Conservation (phyloP, 2,113 vertebrate species). For the Siphamia tubifer region DNA sequence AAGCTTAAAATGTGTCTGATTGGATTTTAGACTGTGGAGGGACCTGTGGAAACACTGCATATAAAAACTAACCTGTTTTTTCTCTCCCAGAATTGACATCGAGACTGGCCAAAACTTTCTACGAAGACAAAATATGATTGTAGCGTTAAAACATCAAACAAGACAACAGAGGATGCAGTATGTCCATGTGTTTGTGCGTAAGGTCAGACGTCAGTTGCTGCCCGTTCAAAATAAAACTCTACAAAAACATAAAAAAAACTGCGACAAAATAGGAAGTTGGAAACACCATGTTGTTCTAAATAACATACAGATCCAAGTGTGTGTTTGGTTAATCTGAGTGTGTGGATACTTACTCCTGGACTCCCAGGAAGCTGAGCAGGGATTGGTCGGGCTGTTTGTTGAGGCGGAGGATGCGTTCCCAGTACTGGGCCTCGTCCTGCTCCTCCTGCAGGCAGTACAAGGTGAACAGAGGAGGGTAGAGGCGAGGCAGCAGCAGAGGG, state of each 20-base stretch:
- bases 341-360: conserved; percentile 83
- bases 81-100: conserved; percentile 88
- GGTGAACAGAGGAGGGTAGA: conserved; percentile 95
- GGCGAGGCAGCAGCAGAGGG: conserved; percentile 90
- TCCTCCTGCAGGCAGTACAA: conserved; percentile 92
- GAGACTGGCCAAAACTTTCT: conserved; percentile 95
- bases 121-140: neutral
- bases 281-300: neutral
- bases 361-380: conserved; percentile 90
- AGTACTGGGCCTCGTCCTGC: conserved; percentile 88
- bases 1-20: no score
- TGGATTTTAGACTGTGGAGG: no score
- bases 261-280: no score
- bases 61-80: conserved; percentile 81
- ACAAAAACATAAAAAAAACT: neutral
- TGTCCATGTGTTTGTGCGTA: no score
- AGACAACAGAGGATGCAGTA: neutral
- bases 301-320: neutral
- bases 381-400: conserved; percentile 92
- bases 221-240: no score
- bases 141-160: neutral
- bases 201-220: no score
- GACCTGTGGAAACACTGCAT: no score
- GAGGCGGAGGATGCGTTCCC: conserved; percentile 89
- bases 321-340: neutral